These are phyloP conservation scores for Caenorhabditis sp. DNA, from an alignment of 2,888 invertebrate species.

Conservation along the genomic window DNA sequence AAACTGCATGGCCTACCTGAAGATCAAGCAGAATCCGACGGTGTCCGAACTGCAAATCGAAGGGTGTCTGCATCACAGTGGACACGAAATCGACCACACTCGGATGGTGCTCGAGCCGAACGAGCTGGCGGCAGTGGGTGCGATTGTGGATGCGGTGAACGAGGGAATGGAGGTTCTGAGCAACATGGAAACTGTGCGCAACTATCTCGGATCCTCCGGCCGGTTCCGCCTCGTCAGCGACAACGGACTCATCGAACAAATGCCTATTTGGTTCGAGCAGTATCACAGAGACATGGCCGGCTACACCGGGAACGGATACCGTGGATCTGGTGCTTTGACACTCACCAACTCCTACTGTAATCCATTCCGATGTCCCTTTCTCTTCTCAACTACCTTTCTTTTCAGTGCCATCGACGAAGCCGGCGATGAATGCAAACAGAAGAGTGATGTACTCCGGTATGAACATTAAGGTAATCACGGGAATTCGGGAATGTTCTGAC, in stretches of 20 bases:
- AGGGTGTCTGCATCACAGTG: constrained; percentile 66
- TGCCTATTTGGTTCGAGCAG: constrained; percentile 57
- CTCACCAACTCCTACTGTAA: constrained; percentile 26
- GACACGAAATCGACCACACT: constrained; percentile 63
- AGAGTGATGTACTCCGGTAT: constrained; percentile 13
- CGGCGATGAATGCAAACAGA: constrained; percentile 9
- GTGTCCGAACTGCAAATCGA: constrained; percentile 65
- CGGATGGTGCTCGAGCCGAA: constrained; percentile 56
- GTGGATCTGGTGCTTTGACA: constrained; percentile 23
- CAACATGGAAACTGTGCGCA: constrained; percentile 38
- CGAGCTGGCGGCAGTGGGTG: constrained; percentile 50
- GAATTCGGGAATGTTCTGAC: neutral
- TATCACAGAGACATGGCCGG: constrained; percentile 34
- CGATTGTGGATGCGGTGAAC: constrained; percentile 46
- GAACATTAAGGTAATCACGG: constrained; percentile 28
- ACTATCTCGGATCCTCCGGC: constrained; percentile 51
- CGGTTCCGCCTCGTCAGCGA: constrained; percentile 63
- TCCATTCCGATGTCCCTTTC: too few relatives aligned
- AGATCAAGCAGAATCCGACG: constrained; percentile 67
- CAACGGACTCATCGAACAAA: constrained; percentile 50
- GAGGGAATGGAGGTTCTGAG: constrained; percentile 50
- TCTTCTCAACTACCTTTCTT: neutral
- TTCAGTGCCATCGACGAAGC: constrained; percentile 25
- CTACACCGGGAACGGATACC: constrained; percentile 14
- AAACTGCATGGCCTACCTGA: constrained; percentile 68